These are phyloP conservation scores for Chalcis sispes DNA, from an alignment of 2,888 invertebrate species.

Conservation along the genomic window DNA sequence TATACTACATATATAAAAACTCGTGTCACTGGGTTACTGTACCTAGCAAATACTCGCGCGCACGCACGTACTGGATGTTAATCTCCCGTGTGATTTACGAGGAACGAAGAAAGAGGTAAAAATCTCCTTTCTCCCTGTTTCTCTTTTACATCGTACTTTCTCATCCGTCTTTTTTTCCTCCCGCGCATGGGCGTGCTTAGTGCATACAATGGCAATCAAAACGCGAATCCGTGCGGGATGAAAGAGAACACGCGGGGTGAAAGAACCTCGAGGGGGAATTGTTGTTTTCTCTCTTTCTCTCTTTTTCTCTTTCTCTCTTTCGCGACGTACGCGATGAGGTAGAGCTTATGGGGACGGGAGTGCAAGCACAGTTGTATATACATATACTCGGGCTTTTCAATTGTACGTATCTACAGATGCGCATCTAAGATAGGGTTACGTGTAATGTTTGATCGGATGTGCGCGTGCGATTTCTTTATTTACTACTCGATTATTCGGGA, in stretches of 20 bases:
- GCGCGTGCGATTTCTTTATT: slow-evolving; percentile 35
- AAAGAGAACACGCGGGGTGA: too few species aligned
- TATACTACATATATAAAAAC: background rate
- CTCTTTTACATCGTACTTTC: too few species aligned
- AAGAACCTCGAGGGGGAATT: too few species aligned
- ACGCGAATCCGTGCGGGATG: too few species aligned
- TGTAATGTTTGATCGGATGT: background rate
- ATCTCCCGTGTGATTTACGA: slow-evolving; percentile 60
- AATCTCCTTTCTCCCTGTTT: too few species aligned
- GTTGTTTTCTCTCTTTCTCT: background rate
- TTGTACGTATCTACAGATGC: background rate
- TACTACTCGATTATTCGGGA: slow-evolving; percentile 13
- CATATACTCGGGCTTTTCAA: background rate
- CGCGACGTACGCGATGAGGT: too few species aligned
- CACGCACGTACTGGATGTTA: slow-evolving; percentile 43
- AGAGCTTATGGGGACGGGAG: too few species aligned
- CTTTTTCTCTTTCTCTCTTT: too few species aligned
- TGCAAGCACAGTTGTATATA: background rate
- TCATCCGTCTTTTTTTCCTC: slow-evolving; percentile 16
- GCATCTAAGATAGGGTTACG: background rate
- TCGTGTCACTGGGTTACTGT: slow-evolving; percentile 65
- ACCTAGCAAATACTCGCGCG: slow-evolving; percentile 59
- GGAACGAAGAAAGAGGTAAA: too few species aligned
- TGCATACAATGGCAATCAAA: background rate
- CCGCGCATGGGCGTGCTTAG: background rate